A percentile compares a stretch with the other conserved stretches of the same genome.
These are phyloP conservation scores for Nineta flava DNA, from an alignment of 2,888 invertebrate species.

Conservation along the genomic window DNA sequence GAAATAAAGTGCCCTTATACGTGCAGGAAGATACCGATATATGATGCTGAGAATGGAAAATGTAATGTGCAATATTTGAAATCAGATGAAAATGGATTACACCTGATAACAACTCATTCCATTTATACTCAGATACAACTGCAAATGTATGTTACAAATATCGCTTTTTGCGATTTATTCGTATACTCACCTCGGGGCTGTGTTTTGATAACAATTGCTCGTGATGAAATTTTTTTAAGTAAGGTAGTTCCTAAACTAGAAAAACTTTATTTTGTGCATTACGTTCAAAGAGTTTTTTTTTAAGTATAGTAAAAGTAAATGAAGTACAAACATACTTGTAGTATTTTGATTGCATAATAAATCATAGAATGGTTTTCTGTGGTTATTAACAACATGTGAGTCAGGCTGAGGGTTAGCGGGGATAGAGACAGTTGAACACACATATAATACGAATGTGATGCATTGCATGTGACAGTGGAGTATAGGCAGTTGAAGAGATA, in stretches of 20 bases:
- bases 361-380: too few relatives aligned
- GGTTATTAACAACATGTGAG: too few relatives aligned
- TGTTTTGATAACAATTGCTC: background rate
- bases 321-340: too few relatives aligned
- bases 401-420: too few relatives aligned
- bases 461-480: too few relatives aligned
- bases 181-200: constrained; percentile 7
- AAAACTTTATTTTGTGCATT: background rate
- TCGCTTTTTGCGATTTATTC: constrained; percentile 8
- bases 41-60: background rate
- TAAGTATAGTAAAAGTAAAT: background rate
- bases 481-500: too few relatives aligned
- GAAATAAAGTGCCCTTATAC: constrained; percentile 13
- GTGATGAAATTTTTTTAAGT: background rate
- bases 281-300: background rate
- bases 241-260: background rate
- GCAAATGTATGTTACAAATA: constrained; percentile 10
- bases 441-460: too few relatives aligned
- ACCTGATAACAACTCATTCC: constrained; percentile 7
- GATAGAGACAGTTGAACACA: too few relatives aligned
- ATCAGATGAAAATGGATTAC: constrained; percentile 8
- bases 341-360: too few relatives aligned
- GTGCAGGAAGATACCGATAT: constrained; percentile 8
- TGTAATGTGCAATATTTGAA: background rate
- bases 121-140: constrained; percentile 10